Evolutionary conservation across 2,888 invertebrate genomes (phyloP), one percentile per base, ranked within the genome.

Genomic region (Drosophila quinaria): DNA sequence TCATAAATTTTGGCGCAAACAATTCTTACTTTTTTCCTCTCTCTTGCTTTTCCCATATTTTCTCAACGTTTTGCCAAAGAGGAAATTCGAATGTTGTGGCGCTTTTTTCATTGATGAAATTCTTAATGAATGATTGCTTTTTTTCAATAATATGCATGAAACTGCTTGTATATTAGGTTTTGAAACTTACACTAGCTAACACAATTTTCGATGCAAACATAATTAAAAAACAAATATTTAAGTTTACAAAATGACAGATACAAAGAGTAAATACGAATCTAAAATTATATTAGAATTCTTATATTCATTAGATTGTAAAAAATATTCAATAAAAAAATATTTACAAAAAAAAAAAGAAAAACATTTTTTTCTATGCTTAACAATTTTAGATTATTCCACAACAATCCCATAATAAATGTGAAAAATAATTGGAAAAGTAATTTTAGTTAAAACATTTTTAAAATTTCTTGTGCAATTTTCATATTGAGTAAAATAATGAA

Each of bases 1-100:
- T 87, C 87, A 89, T 86, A 84, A 84, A 89, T 84, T 81, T 70
- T 64, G 59, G 58, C 61, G 42, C 62, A 70, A 74, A 69, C 81
- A 74, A 74, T 66, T 75, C 66, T 63, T 61, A 59, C 66, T 41
- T 31, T 54, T 63, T 59, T 19, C 47, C 37, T 61, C 46, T 22
- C 37, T 51, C 25, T n/a, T n/a, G 65, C 51, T 58, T 56, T 54
- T 67, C 35, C 56, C 51, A 68, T 65, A 46, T 54, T 60, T 66
- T 71, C 52, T 58, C 63, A 22, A n/a, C 22, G 41, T 49, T 68
- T 47, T 44, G 47, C n/a, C 11, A 59, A 60, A 22, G 35, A 17
- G 66, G 9, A 44, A 55, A 42, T 50, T 5, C 35, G 29, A 33
- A 35, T 35, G 33, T 44, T 55, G 25, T 15, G 17, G 9, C 25